Conservation (phyloP, 2,888 invertebrate species). For the Cataglyphis albicans region DNA sequence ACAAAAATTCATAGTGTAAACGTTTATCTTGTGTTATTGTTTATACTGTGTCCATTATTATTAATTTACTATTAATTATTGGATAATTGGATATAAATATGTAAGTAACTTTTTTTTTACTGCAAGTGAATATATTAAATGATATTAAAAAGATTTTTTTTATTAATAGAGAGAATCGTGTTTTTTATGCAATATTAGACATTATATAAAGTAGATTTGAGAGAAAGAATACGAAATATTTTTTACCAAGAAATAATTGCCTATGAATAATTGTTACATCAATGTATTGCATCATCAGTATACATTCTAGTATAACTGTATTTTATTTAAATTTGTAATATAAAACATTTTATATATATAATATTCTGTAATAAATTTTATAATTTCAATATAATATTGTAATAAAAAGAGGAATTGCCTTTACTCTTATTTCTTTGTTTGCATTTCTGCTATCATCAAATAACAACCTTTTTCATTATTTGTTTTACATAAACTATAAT, state of each 20-base stretch:
- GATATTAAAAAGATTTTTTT: neutral
- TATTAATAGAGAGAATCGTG: conserved; percentile 11
- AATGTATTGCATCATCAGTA: neutral
- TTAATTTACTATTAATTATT: conserved; percentile 2
- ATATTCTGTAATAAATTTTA: conserved; percentile 25
- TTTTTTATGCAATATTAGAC: neutral
- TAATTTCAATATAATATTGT: conserved; percentile 44
- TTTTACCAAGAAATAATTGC: conserved; percentile 20
- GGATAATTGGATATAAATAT: conserved; percentile 4
- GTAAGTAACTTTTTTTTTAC: neutral
- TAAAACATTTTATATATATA: conserved; percentile 29
- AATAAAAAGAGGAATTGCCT: conserved; percentile 66
- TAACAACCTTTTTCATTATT: conserved; percentile 48
- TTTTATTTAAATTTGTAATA: conserved; percentile 35
- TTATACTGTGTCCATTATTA: neutral
- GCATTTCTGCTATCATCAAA: neutral
- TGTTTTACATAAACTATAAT: conserved; percentile 51
- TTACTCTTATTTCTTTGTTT: conserved; percentile 49
- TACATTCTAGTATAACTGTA: neutral
- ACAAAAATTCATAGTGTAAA: neutral
- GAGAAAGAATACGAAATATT: neutral
- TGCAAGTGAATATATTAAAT: neutral
- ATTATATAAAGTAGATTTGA: conserved; percentile 9
- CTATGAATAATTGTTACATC: conserved; percentile 9
- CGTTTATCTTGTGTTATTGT: neutral